Conservation (phyloP, 2,888 invertebrate genomes). For the Drosophila meridiana region DNA sequence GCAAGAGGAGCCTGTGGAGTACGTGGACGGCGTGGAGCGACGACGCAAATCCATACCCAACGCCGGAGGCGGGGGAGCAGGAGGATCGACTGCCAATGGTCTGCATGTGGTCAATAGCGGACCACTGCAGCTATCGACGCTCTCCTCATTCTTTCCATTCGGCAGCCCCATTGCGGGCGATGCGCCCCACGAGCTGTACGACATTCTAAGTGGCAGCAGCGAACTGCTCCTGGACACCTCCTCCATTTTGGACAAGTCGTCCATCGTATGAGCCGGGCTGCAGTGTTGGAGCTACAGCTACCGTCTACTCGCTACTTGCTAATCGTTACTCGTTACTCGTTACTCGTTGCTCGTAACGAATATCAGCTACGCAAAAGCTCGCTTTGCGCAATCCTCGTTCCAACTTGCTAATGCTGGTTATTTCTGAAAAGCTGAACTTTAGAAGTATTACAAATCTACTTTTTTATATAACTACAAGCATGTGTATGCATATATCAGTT, state of each 20-base stretch:
- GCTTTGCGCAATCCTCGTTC: slow-evolving; percentile 22
- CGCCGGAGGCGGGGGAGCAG: background rate
- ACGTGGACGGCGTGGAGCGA: slow-evolving; percentile 81
- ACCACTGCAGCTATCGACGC: slow-evolving; percentile 74
- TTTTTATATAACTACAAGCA: slow-evolving; percentile 35
- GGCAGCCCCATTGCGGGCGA: slow-evolving; percentile 81
- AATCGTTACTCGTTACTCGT: slow-evolving; percentile 18
- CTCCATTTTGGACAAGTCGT: slow-evolving; percentile 84
- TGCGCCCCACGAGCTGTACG: slow-evolving; percentile 83
- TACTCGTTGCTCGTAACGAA: slow-evolving; percentile 11
- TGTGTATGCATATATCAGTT: background rate
- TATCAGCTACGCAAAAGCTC: slow-evolving; percentile 17
- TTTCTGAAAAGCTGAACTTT: slow-evolving; percentile 64
- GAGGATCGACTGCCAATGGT: slow-evolving; percentile 34
- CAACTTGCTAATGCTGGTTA: slow-evolving; percentile 38
- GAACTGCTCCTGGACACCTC: slow-evolving; percentile 83
- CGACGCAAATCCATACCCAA: slow-evolving; percentile 61
- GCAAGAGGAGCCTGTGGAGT: slow-evolving; percentile 64
- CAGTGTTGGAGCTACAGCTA: background rate
- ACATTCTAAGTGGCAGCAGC: slow-evolving; percentile 83
- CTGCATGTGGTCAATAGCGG: slow-evolving; percentile 45
- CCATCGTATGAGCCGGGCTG: slow-evolving; percentile 75
- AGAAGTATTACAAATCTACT: slow-evolving; percentile 68
- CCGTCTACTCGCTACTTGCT: slow-evolving; percentile 20
- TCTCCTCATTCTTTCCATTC: slow-evolving; percentile 85